A percentile compares a stretch with the other conserved stretches of the same genome.
Conservation (phyloP, 2,113 vertebrate genomes). For the Polypterus senegalus region DNA sequence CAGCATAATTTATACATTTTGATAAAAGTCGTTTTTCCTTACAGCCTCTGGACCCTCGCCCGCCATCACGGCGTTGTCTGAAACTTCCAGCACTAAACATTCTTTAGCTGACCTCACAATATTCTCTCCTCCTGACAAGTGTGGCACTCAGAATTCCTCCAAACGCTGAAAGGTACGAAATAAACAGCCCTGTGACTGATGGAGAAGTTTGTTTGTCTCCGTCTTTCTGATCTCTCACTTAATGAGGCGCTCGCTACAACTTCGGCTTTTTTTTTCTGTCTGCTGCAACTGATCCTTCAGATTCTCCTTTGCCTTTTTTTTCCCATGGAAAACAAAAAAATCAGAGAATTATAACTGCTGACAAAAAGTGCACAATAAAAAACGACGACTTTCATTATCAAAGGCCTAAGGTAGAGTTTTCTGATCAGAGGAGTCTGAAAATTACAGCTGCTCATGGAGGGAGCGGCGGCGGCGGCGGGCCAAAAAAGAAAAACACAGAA, state of each 20-base stretch:
- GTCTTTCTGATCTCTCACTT: conserved; percentile 20
- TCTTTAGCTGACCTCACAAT: background rate
- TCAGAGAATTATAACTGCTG: conserved; percentile 22
- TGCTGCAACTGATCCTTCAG: conserved; percentile 21
- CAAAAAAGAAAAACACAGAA: too few relatives aligned
- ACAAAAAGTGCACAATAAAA: conserved; percentile 12
- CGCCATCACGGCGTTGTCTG: too few relatives aligned
- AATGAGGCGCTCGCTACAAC: conserved; percentile 27
- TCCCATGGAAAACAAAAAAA: conserved; percentile 21
- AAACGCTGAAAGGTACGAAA: background rate
- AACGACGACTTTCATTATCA: conserved; percentile 16
- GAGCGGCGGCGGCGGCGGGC: too few relatives aligned
- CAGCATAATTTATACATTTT: too few relatives aligned
- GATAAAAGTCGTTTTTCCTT: too few relatives aligned
- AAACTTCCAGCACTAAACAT: too few relatives aligned
- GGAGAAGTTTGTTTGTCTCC: conserved; percentile 8
- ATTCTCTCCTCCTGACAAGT: background rate
- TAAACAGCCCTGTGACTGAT: conserved; percentile 1
- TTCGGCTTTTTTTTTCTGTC: conserved; percentile 22
- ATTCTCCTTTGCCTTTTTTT: conserved; percentile 17
- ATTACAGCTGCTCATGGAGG: background rate
- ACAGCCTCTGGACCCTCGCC: too few relatives aligned
- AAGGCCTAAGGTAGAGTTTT: conserved; percentile 12
- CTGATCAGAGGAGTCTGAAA: background rate
- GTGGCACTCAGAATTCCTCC: background rate